Conservation (phyloP, 2,797 vertebrate species). For the Podargus strigoides region DNA sequence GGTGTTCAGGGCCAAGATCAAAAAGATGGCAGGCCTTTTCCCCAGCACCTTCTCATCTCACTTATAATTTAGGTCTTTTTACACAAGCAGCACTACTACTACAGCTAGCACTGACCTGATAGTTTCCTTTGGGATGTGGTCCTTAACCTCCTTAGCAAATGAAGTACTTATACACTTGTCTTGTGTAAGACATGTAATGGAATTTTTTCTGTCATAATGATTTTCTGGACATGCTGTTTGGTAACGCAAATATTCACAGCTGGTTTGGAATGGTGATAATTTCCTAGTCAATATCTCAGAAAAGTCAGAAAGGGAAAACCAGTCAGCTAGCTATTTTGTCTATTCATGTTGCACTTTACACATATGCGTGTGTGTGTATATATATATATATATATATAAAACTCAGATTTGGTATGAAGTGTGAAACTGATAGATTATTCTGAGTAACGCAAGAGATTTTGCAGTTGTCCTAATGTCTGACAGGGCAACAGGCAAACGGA, state of each 20-base stretch:
- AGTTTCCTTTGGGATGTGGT: neutral
- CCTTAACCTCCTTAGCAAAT: neutral
- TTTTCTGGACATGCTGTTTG: neutral
- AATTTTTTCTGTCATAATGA: neutral
- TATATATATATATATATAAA: too few species aligned
- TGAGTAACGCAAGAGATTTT: neutral
- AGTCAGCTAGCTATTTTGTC: neutral
- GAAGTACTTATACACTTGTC: too few species aligned
- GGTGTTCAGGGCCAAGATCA: neutral
- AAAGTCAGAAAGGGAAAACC: neutral
- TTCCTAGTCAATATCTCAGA: neutral
- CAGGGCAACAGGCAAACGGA: neutral
- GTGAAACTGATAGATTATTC: neutral
- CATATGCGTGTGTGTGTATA: too few species aligned
- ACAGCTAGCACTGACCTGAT: neutral
- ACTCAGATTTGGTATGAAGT: neutral
- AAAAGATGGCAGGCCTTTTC: neutral
- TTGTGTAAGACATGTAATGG: too few species aligned
- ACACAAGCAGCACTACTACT: neutral
- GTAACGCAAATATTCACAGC: neutral
- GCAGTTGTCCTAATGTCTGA: neutral
- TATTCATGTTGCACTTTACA: neutral
- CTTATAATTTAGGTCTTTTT: neutral
- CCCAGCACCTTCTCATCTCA: neutral
- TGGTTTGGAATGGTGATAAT: neutral